Conservation (phyloP, 2,113 vertebrate genomes). For the Physeter macrocephalus region DNA sequence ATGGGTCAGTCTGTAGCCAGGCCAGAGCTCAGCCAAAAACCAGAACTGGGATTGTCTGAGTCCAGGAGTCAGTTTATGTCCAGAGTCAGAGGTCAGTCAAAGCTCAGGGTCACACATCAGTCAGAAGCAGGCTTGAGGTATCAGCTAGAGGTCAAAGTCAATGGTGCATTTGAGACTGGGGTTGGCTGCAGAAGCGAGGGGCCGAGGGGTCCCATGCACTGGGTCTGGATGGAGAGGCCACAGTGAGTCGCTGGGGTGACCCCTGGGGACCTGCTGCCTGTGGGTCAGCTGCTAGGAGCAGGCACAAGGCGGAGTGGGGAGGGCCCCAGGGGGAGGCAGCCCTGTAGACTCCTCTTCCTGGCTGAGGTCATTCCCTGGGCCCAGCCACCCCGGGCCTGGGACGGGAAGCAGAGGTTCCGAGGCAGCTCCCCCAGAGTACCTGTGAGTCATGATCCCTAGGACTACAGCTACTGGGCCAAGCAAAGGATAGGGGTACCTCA, state of each 20-base stretch:
- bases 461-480: background rate
- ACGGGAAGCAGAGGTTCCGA: slow-evolving; percentile 44
- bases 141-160: background rate
- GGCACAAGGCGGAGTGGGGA: background rate
- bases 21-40: background rate
- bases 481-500: background rate
- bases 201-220: background rate
- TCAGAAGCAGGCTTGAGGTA: background rate
- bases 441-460: slow-evolving; percentile 45
- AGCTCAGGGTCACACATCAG: background rate
- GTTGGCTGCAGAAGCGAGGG: background rate
- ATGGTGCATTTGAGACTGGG: background rate
- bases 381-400: slow-evolving; percentile 59
- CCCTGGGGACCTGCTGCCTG: background rate
- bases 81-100: background rate
- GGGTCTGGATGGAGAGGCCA: background rate
- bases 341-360: slow-evolving; percentile 17
- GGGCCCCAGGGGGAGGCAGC: slow-evolving; percentile 34
- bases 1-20: background rate
- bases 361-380: slow-evolving; percentile 63
- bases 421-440: slow-evolving; percentile 16
- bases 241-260: background rate
- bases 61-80: background rate
- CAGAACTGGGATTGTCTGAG: background rate
- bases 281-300: slow-evolving; percentile 36